Evolutionary conservation across 2,797 vertebrate species (phyloP), one percentile per base, ranked within the genome.

Genomic region (Erpetoichthys calabaricus): DNA sequence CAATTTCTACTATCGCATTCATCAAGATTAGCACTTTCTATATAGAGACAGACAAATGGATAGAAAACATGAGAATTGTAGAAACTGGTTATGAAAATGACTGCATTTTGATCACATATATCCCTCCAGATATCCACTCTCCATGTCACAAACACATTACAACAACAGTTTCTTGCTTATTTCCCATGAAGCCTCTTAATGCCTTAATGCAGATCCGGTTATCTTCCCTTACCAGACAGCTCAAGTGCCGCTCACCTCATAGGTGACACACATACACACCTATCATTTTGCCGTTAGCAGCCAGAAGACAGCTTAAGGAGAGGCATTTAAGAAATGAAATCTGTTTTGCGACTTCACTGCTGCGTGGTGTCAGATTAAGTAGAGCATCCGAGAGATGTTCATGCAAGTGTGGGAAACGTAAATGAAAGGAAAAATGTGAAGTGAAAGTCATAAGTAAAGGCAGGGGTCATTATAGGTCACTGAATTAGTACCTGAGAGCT

Each of bases 331-430:
- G 62, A 43, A 5, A 46, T 44, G 51, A 44, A 45, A 44, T 56
- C 51, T 44, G 4, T 42, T 45, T 3, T n/a, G 45, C 3, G 49
- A 49, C n/a, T 46, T 54, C 47, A 9, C 52, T 5, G 10, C 63
- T 57, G 55, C 63, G 7, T 47, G 44, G 7, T 9, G 45, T 5
- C 62, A 54, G 60, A 63, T 65, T 69, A 64, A 62, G 66, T 62
- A 65, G 64, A 72, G 56, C 57, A n/a, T 3, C 51, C 56, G 57
- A 61, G 67, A 63, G 67, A 71, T 65, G 56, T 60, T 58, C 58
- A 73, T 74, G 68, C 72, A 70, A 68, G 71, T 70, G 74, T 65
- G 68, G 64, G 69, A 61, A 70, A 58, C 59, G 66, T 75, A 63
- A 67, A 71, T 63, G 67, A 63, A 63, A 66, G 65, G 52, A 61